Conservation (phyloP, 2,797 vertebrate genomes). For the Thunnus albacares region DNA sequence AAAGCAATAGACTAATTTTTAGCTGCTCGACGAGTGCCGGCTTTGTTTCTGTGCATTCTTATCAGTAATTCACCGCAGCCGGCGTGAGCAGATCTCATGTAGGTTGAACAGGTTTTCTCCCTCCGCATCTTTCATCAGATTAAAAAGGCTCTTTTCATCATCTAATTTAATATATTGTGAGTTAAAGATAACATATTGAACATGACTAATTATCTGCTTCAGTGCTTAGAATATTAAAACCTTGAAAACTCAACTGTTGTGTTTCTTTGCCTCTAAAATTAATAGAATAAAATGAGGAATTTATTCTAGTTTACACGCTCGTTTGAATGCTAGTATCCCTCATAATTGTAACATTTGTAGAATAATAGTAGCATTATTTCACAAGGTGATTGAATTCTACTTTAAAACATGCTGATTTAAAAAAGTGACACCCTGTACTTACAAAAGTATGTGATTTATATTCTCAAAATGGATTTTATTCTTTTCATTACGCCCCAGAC, state of each 20-base stretch:
- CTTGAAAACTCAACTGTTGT: conserved; percentile 13
- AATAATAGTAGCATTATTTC: background rate
- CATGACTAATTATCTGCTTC: conserved; percentile 25
- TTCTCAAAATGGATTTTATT: background rate
- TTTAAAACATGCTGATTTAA: conserved; percentile 41
- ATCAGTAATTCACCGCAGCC: conserved; percentile 41
- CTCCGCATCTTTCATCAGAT: conserved; percentile 34
- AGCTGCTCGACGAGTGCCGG: conserved; percentile 16
- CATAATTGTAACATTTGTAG: background rate
- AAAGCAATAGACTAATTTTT: conserved; percentile 42
- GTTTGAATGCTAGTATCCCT: conserved; percentile 34
- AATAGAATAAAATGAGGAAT: conserved; percentile 21
- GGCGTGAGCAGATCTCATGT: conserved; percentile 5
- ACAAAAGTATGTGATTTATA: conserved; percentile 34
- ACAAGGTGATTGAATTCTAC: conserved; percentile 12
- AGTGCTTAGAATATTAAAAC: conserved; percentile 33
- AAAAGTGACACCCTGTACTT: background rate
- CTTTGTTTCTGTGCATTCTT: conserved; percentile 48
- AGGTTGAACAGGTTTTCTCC: conserved; percentile 30
- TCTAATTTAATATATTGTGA: conserved; percentile 39
- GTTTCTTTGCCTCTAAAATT: conserved; percentile 8
- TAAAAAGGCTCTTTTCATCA: conserved; percentile 30
- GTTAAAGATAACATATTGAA: conserved; percentile 47
- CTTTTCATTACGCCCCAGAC: background rate
- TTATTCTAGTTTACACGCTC: conserved; percentile 1